A percentile compares a stretch with the other conserved stretches of the same genome.
Evolutionary conservation across 2,888 invertebrate genomes (phyloP).

Genomic region (Drosophila hawaiiensis): DNA sequence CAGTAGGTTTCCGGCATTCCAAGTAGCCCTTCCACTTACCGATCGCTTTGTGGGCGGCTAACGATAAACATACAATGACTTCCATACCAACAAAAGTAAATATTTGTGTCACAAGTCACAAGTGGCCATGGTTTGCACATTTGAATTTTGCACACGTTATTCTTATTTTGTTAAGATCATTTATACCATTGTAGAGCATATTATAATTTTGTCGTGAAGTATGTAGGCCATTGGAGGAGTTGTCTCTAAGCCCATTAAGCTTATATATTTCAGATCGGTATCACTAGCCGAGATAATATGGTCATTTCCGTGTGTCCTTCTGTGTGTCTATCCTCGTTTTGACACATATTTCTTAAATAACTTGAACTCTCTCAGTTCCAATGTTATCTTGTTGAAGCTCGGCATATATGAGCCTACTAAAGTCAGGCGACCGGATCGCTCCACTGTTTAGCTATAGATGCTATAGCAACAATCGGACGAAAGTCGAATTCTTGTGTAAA

Average conservation of each 20-base stretch:
- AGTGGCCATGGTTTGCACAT: background rate
- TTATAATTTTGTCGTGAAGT: too few species aligned
- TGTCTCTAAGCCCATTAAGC: background rate
- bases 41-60: slow-evolving; percentile 44
- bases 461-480: background rate
- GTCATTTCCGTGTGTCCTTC: background rate
- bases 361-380: background rate
- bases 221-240: background rate
- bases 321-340: background rate
- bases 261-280: background rate
- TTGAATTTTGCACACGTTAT: background rate
- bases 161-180: background rate
- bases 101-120: background rate
- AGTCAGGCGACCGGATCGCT: too few species aligned
- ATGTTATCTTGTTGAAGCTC: background rate
- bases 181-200: background rate
- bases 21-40: slow-evolving; percentile 25
- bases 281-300: background rate
- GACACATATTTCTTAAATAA: background rate
- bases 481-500: background rate
- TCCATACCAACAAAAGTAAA: background rate
- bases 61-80: slow-evolving; percentile 66
- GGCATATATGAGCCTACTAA: background rate
- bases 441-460: background rate
- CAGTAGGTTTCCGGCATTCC: slow-evolving; percentile 3